Base-by-base conservation (phyloP, 2,113 vertebrate genomes). In the Apodemus sylvaticus region DNA sequence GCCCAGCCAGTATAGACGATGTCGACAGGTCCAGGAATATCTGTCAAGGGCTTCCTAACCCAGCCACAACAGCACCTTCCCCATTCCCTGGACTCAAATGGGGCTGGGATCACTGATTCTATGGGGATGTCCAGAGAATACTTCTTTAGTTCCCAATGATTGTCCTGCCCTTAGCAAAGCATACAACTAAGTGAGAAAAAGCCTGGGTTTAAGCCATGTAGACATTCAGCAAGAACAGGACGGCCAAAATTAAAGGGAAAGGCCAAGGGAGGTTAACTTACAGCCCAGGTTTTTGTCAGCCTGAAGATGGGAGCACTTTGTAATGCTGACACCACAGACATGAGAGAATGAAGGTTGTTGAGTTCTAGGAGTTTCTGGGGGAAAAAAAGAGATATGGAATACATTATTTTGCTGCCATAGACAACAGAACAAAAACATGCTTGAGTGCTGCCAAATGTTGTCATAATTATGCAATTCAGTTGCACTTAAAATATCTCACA, bases 281-380 rank as follows among this genome's bases (percentile, higher is more conserved):
- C 99, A 97, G 99, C 99, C 99, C 99, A 99, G 89, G 99, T 99
- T 98, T 99, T 99, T 68, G 98, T 99, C 96, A 99, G 99, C 97
- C 99, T 99, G 98, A 99, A 99, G 98, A 99, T 99, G 20, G 99
- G 99, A 0, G 99, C 99, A 0, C 99, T 99, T 91, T 99, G 99
- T 97, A 99, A 98, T 2, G 99, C 99, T 2, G 99, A 99, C 58
- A 99, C 99, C 97, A 99, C 99, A 0, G 99, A 99, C 99, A 99
- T 99, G 96, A 99, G 98, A 42, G 99, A 99, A 97, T 99, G 99
- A 94, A 99, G 99, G 96, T 99, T 99, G 98, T 99, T 99, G 98
- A 99, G 95, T 93, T 99, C 99, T 96, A 99, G 98, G 97, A 99
- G 99, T 99, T 99, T 99, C 99, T 99, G 98, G 48, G 89, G 48